Conservation (phyloP, 1,140 invertebrate species). For the Zaprionus capensis region DNA sequence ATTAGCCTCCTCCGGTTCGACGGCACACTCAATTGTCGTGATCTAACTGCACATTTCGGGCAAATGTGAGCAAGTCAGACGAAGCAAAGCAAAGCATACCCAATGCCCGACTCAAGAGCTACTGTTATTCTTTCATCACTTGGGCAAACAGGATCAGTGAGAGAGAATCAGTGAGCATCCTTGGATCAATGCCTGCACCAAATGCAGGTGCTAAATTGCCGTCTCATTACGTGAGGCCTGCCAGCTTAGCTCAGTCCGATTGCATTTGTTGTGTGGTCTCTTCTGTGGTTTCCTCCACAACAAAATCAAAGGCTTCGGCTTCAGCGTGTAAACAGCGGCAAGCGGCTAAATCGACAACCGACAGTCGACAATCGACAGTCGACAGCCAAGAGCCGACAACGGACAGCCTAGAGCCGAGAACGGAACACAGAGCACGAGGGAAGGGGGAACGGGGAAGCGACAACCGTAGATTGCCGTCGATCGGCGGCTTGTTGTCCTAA, state of each 20-base stretch:
- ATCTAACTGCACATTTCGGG: constrained; percentile 56
- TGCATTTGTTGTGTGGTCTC: constrained; percentile 31
- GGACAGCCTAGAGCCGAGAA: constrained; percentile 5
- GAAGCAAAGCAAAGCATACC: constrained; percentile 50
- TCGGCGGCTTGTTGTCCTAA: constrained; percentile 83
- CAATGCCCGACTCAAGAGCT: constrained; percentile 9
- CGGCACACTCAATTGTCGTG: constrained; percentile 55
- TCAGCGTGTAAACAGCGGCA: constrained; percentile 47
- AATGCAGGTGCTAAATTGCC: constrained; percentile 75
- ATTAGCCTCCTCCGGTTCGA: constrained; percentile 59
- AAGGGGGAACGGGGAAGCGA: neutral
- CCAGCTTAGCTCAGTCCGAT: neutral
- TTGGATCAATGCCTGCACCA: constrained; percentile 10
- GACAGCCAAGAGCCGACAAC: constrained; percentile 6
- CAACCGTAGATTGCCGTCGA: constrained; percentile 54
- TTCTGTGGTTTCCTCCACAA: constrained; percentile 25
- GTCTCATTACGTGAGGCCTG: constrained; percentile 70
- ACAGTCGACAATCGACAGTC: constrained; percentile 25
- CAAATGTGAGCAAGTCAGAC: constrained; percentile 52
- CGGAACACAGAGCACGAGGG: neutral
- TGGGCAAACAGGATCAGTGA: constrained; percentile 42
- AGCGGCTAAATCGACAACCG: constrained; percentile 28
- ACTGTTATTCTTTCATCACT: constrained; percentile 72
- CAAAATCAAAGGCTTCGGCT: constrained; percentile 46
- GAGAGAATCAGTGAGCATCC: neutral